phyloP scores from a whole-genome alignment of 1,140 invertebrate species.

The Diabrotica undecimpunctata region DNA sequence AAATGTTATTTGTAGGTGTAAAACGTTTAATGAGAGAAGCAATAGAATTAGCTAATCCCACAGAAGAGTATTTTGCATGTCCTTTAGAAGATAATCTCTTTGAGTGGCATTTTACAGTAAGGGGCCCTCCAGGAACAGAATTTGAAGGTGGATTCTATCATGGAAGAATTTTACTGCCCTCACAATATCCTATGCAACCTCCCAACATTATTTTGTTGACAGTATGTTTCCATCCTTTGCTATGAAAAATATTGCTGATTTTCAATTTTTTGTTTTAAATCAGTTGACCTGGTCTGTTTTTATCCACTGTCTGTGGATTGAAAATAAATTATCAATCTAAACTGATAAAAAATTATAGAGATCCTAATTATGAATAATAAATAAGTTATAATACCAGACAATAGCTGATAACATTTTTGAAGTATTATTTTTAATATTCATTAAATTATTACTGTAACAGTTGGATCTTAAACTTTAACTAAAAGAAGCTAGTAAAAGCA shows the following conservation, averaged over 20 bases:
- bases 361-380: no score
- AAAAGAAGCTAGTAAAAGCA: no score
- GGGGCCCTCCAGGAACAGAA: slow-evolving; percentile 81
- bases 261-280: not conserved
- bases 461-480: no score
- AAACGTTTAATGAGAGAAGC: slow-evolving; percentile 93
- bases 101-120: slow-evolving; percentile 97
- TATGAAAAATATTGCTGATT: slow-evolving; percentile 3
- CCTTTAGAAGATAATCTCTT: slow-evolving; percentile 95
- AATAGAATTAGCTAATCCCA: slow-evolving; percentile 76
- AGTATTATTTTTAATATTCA: no score
- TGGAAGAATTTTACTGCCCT: slow-evolving; percentile 82
- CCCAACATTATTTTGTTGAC: slow-evolving; percentile 93
- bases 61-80: slow-evolving; percentile 86
- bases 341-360: no score
- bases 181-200: slow-evolving; percentile 97
- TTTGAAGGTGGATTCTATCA: slow-evolving; percentile 90
- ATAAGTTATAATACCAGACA: no score
- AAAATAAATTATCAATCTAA: no score
- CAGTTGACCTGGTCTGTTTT: no score
- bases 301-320: no score
- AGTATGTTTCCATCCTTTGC: slow-evolving; percentile 51
- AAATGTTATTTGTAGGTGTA: slow-evolving; percentile 62
- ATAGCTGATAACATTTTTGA: no score
- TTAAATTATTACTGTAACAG: no score